Conservation (phyloP, 2,797 vertebrate species). For the Acanthis flammea region DNA sequence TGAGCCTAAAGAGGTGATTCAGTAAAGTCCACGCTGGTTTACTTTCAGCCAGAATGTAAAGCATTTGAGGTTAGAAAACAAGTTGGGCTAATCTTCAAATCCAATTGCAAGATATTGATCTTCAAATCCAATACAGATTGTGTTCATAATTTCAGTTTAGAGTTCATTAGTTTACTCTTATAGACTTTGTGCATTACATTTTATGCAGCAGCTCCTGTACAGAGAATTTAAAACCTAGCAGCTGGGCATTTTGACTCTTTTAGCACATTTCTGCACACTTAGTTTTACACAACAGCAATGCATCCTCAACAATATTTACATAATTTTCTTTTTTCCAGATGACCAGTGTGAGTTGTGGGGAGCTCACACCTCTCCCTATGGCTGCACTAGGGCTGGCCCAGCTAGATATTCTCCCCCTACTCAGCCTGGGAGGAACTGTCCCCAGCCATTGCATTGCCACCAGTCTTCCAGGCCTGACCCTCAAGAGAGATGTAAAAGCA, state of each 20-base stretch:
- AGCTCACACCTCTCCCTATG: background rate
- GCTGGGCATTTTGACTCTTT: background rate
- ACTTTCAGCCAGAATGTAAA: background rate
- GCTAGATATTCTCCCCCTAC: background rate
- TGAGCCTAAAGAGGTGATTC: background rate
- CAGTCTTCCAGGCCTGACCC: background rate
- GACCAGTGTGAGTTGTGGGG: background rate
- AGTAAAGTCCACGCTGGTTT: background rate
- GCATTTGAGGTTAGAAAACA: background rate
- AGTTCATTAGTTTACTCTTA: background rate
- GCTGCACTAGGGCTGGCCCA: background rate
- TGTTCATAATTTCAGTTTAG: conserved; percentile 2
- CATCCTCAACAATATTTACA: background rate
- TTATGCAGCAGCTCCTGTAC: background rate
- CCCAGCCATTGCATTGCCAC: background rate
- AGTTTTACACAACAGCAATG: background rate
- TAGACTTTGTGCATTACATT: background rate
- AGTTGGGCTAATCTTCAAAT: background rate
- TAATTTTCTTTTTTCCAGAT: background rate
- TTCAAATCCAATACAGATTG: background rate
- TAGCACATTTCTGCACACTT: background rate
- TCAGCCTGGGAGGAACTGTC: background rate
- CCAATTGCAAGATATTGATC: background rate
- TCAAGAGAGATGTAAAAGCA: background rate
- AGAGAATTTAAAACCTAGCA: background rate